Conservation (phyloP, 2,797 vertebrate genomes). For the Pempheris klunzingeri region DNA sequence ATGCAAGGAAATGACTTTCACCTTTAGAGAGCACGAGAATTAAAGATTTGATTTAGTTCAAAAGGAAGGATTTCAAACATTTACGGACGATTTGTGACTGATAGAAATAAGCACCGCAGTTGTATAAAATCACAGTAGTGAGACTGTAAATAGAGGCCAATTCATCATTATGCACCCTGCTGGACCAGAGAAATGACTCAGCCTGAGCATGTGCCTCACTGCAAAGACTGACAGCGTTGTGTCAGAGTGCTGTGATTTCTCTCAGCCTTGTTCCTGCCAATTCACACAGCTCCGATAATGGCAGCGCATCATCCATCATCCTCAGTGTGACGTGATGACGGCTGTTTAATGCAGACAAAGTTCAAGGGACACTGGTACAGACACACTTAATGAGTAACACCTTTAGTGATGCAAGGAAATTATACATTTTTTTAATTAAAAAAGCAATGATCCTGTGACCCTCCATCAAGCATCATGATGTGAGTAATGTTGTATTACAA, state of each 20-base stretch:
- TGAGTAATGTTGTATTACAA: background rate
- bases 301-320: constrained; percentile 32
- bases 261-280: constrained; percentile 32
- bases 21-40: background rate
- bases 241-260: constrained; percentile 37
- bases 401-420: background rate
- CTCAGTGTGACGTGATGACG: background rate
- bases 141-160: background rate
- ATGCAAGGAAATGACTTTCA: constrained; percentile 9
- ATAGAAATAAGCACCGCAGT: background rate
- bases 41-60: constrained; percentile 1
- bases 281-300: constrained; percentile 36
- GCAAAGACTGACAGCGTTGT: constrained; percentile 10
- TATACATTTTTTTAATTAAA: background rate
- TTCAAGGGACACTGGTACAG: background rate
- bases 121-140: constrained; percentile 3
- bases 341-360: background rate
- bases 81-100: background rate
- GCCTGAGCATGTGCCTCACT: constrained; percentile 17
- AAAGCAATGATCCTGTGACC: too few species aligned
- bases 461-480: too few species aligned
- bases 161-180: constrained; percentile 21
- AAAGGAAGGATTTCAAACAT: constrained; percentile 1
- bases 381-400: background rate
- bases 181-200: background rate